Evolutionary conservation across 2,888 invertebrate species (phyloP), one percentile per base, ranked within the genome.

Genomic region (Drosophila birchii): DNA sequence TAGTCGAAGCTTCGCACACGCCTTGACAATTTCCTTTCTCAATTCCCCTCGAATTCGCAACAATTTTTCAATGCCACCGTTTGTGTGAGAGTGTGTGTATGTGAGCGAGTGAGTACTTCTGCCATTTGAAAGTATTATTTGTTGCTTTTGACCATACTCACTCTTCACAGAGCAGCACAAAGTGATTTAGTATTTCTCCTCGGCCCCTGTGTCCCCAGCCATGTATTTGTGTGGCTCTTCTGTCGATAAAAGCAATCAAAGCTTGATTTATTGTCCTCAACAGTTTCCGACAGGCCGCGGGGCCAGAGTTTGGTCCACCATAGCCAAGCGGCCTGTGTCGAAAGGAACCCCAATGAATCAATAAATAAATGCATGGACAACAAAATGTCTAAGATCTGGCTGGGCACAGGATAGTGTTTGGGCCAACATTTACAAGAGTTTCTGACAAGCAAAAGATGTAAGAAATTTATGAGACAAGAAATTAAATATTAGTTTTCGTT

Each of bases 231-330:
- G 67, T 75, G 38, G 57, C 39, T 76, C 60, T 68, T 61, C 61
- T 73, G 74, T 78, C 83, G 80, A 78, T 76, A 67, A 82, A 76
- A 79, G 76, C 86, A 80, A 79, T 84, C 84, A 84, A 79, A 77
- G 71, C 69, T 74, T 84, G 84, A 86, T 84, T 84, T 86, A 81
- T 83, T 86, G 86, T 75, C 68, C 47, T 54, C 60, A 70, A 57
- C 56, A 39, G 59, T 26, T 47, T 56, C 61, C 20, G 45, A 39
- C 63, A 47, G 72, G 43, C 49, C 60, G 38, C 72, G 29, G 55
- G 67, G 39, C 16, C n/a, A 41, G 32, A 61, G 56, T 75, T 68
- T 34, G 56, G 56, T 59, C 56, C 68, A 61, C 45, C 66, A 60
- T 29, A 34, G 36, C n/a, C 36, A 14, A 58, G 39, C n/a, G 36